Base-by-base conservation (phyloP, 2,888 invertebrate species). In the Hesperia comma region DNA sequence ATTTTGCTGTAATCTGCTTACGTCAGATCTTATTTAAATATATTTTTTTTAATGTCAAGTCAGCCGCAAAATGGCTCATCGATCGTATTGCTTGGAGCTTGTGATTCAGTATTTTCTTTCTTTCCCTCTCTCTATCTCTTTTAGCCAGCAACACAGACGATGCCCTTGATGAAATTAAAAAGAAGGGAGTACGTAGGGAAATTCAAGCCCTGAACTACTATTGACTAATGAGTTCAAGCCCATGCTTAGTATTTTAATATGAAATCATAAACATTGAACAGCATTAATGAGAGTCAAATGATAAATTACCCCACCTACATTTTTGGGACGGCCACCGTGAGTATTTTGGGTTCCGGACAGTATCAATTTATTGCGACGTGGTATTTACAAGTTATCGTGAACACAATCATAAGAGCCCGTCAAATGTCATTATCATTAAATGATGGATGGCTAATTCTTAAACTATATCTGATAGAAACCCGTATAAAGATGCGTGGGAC, bases 401-500 rank as follows among this genome's bases (percentile, higher is more conserved):
- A 78, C 77, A 81, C 76, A 79, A 88, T 87, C 87, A 77, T 84
- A 87, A 87, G 82, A 83, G 81, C 79, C 80, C 83, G 88, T 90
- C 90, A 88, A 88, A 88, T 88, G 84, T 87, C 82, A 90, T 89
- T 91, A 90, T 88, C 88, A 81, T 84, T 81, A 81, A 76, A 86
- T 91, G 92, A 91, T 91, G 86, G 91, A 91, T 92, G 82, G 87
- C 83, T 88, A 88, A 89, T 89, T 81, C 79, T 77, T 75, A 69
- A 74, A 72, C 73, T 75, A 77, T 84, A 89, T 90, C 90, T 83
- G 90, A 90, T 90, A 83, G 83, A 79, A 79, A 76, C 73, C 77
- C 73, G 80, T 80, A 80, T 85, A 86, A 87, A 88, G 87, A 87
- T 87, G 91, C 90, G 91, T 92, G 91, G 91, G 92, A 92, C 84